Conservation (phyloP, 1,140 invertebrate species). For the Caerostris extrusa region DNA sequence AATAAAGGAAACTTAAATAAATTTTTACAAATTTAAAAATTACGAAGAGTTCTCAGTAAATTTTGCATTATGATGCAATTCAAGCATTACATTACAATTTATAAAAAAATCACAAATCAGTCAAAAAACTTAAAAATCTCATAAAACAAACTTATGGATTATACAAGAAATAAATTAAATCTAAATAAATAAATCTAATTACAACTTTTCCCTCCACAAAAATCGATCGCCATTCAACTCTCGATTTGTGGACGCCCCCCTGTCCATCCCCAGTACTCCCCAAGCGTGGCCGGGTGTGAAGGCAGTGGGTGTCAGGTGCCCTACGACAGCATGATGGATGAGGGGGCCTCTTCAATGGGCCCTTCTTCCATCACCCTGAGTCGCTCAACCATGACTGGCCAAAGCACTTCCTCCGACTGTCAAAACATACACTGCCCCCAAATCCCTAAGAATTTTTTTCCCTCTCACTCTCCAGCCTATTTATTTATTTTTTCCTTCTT, state of each 20-base stretch:
- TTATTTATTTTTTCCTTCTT: conserved; percentile 64
- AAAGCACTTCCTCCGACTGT: conserved; percentile 73
- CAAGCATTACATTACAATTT: too few species aligned
- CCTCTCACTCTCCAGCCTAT: conserved; percentile 22
- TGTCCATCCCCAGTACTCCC: not conserved
- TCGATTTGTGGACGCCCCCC: not conserved
- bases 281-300: not conserved
- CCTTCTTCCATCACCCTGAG: conserved; percentile 70
- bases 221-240: not conserved
- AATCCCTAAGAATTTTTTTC: conserved; percentile 68
- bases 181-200: not conserved
- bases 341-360: conserved; percentile 74
- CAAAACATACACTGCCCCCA: conserved; percentile 75
- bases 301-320: conserved; percentile 68
- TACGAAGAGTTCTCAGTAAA: too few species aligned
- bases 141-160: too few species aligned
- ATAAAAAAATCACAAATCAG: too few species aligned
- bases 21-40: too few species aligned
- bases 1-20: too few species aligned
- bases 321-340: conserved; percentile 73
- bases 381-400: conserved; percentile 73
- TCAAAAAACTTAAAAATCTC: too few species aligned
- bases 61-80: too few species aligned
- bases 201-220: not conserved
- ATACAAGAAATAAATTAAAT: too few species aligned